phyloP scores from a whole-genome alignment of 2,113 vertebrate species.

The Ochotona princeps region DNA sequence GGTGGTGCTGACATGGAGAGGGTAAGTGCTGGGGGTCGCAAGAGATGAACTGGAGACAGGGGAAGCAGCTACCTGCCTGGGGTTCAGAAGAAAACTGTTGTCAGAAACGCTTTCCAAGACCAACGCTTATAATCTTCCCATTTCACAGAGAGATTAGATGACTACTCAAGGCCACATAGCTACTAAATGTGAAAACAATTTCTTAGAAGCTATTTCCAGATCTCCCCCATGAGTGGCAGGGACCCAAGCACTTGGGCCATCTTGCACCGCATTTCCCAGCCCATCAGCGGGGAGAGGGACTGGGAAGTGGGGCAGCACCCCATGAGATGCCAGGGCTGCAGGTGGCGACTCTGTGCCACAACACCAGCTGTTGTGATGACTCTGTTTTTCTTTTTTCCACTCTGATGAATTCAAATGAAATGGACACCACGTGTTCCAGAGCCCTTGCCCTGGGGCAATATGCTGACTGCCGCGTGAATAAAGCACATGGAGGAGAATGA shows the following conservation, averaged over 20 bases:
- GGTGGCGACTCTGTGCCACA: too few relatives aligned
- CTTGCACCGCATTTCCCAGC: too few relatives aligned
- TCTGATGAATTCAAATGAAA: too few relatives aligned
- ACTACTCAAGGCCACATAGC: background rate
- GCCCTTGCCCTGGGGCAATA: background rate
- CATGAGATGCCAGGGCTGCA: too few relatives aligned
- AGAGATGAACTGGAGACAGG: background rate
- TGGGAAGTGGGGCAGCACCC: too few relatives aligned
- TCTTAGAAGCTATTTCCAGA: too few relatives aligned
- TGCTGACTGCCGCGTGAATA: background rate
- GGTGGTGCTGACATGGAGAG: background rate
- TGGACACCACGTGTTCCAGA: background rate
- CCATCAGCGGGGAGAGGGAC: too few relatives aligned
- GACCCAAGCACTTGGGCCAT: too few relatives aligned
- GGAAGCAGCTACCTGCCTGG: background rate
- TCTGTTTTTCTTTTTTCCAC: too few relatives aligned
- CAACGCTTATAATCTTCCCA: background rate
- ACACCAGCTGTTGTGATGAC: background rate
- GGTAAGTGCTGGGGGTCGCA: background rate
- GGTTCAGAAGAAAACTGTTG: background rate
- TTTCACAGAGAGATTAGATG: conserved; percentile 15
- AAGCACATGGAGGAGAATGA: background rate
- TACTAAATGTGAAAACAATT: too few relatives aligned
- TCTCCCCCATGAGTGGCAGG: too few relatives aligned
- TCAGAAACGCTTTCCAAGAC: background rate